Evolutionary conservation across 2,113 vertebrate genomes (phyloP).

Genomic region (Hydrochoerus hydrochaeris): DNA sequence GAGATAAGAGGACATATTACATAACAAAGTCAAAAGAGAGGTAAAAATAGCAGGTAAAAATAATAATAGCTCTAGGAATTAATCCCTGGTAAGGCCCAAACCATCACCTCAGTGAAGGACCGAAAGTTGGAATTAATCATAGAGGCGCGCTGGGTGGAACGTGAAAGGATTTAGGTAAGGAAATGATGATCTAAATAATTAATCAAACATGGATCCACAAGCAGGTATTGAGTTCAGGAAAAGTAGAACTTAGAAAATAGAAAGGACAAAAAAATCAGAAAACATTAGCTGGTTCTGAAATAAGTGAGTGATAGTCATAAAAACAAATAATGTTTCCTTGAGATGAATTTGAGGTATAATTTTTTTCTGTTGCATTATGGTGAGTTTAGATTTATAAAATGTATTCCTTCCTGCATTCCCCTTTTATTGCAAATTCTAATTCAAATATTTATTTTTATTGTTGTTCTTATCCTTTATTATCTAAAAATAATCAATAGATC

Average conservation of each 20-base stretch:
- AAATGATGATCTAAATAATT: neutral
- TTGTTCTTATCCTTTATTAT: neutral
- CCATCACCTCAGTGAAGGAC: neutral
- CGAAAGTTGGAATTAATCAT: constrained; percentile 32
- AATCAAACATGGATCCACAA: neutral
- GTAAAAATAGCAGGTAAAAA: neutral
- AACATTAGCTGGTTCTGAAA: neutral
- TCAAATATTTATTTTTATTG: neutral
- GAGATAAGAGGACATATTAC: neutral
- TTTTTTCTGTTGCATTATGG: neutral
- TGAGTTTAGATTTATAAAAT: neutral
- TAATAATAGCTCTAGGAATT: neutral
- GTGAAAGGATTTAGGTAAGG: neutral
- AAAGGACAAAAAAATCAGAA: neutral
- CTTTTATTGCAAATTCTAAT: constrained; percentile 5
- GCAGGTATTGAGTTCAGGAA: neutral
- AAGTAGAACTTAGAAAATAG: neutral
- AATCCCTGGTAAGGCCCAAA: neutral
- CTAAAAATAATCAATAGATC: neutral
- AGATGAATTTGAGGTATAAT: neutral
- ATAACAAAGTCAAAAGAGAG: neutral
- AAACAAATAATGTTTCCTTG: neutral
- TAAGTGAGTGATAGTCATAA: neutral
- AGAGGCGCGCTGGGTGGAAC: neutral
- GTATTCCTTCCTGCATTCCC: neutral